These are phyloP conservation scores for Nansenia antarctica DNA, from an alignment of 2,113 vertebrate genomes.

Conservation along the genomic window DNA sequence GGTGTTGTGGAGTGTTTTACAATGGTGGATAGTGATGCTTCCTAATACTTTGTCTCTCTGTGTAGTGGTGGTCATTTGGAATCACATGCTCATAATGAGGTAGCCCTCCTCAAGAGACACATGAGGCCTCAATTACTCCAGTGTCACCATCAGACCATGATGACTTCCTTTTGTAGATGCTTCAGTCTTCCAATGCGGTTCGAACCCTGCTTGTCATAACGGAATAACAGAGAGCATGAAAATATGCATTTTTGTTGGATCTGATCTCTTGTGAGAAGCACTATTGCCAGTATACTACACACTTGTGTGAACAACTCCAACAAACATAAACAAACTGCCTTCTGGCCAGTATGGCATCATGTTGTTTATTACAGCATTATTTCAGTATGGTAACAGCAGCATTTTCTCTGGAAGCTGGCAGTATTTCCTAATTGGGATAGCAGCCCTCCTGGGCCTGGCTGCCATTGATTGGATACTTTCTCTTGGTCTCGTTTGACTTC, in stretches of 20 bases:
- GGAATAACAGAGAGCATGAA: not conserved
- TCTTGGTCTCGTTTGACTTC: not conserved
- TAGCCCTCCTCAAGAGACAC: too few relatives aligned
- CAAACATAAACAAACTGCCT: not conserved
- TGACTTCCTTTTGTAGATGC: too few relatives aligned
- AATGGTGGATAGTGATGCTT: too few relatives aligned
- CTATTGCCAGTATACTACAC: not conserved
- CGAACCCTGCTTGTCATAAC: too few relatives aligned
- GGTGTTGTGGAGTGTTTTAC: not conserved
- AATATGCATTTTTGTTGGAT: not conserved
- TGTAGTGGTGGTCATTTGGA: too few relatives aligned
- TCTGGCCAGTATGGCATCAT: not conserved
- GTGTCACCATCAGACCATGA: too few relatives aligned
- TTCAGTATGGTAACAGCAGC: not conserved
- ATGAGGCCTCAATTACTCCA: too few relatives aligned
- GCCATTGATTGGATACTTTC: not conserved
- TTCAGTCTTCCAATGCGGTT: too few relatives aligned
- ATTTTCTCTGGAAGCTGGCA: not conserved
- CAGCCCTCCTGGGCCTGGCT: not conserved
- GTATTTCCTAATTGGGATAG: not conserved
- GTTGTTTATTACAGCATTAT: not conserved
- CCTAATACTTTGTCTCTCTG: too few relatives aligned
- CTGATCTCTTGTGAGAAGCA: not conserved
- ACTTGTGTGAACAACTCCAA: not conserved
- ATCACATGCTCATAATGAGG: too few relatives aligned